Evolutionary conservation across 2,113 vertebrate genomes (phyloP), one percentile per base, ranked within the genome.

Genomic region (Columbina picui): DNA sequence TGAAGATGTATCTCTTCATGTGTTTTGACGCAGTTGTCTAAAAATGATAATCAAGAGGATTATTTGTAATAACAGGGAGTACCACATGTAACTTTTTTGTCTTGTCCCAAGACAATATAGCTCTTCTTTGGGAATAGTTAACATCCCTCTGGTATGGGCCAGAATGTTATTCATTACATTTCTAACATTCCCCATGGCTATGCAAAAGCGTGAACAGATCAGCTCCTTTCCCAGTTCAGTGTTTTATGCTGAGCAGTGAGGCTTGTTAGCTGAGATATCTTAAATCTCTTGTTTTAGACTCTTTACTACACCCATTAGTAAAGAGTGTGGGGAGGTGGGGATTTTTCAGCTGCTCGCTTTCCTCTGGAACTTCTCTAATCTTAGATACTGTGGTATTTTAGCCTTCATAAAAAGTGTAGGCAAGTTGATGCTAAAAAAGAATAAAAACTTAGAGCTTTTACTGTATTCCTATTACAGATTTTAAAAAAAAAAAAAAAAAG

Each of bases 81-180:
- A 82, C 49, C 14, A 90, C 50, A 60, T 20, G n/a, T 36, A 86
- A 92, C 39, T 26, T 55, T 78, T 88, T 92, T 74, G 47, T 75
- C 70, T 26, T 74, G 30, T 71, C 81, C 65, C 87, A 61, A 85
- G 91, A 73, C 59, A 89, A 39, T 59, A 43, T 9, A 75, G 22
- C 17, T 96, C 23, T 80, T 83, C 60, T 93, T 57, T 79, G 43
- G 34, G 63, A 95, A 67, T 4, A 23, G 65, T 82, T 77, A 73
- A 61, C 38, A 82, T 43, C 68, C 38, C 50, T 88, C 71, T 82
- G 36, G 67, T 83, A 87, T 1, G 5, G 71, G 68, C 11, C 84
- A 90, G 77, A 94, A 91, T 90, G 90, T 79, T 94, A 87, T 94
- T 97, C 84, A 81, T 93, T 95, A 77, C 56, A 76, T 84, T 92